Conservation (phyloP, 2,888 invertebrate genomes). For the Nomada fucata region DNA sequence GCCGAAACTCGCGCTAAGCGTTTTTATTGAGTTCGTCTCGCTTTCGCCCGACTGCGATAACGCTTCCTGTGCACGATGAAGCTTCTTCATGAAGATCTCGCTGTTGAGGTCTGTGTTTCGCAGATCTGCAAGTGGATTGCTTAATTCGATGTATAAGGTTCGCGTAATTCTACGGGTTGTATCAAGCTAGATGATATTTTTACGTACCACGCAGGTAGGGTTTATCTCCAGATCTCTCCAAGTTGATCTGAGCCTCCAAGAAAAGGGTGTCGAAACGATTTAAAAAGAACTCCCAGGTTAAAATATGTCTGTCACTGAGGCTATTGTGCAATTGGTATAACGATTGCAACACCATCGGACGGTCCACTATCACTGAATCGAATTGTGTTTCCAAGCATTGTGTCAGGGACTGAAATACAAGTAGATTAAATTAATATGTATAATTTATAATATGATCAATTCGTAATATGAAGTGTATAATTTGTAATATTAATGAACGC, state of each 20-base stretch:
- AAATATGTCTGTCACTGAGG: slow-evolving; percentile 94
- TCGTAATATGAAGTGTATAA: too few species aligned
- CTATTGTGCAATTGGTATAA: slow-evolving; percentile 97
- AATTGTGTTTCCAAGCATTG: slow-evolving; percentile 99
- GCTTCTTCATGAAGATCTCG: slow-evolving; percentile 93
- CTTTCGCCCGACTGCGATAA: slow-evolving; percentile 90
- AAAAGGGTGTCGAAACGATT: slow-evolving; percentile 98
- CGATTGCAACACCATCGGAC: slow-evolving; percentile 98
- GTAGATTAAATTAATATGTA: neutral
- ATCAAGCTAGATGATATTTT: neutral
- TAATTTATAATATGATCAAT: neutral
- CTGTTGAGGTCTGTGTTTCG: slow-evolving; percentile 94
- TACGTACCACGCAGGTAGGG: slow-evolving; percentile 90
- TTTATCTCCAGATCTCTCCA: slow-evolving; percentile 94
- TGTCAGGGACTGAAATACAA: slow-evolving; percentile 89
- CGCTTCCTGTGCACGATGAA: slow-evolving; percentile 95
- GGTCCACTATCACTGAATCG: slow-evolving; percentile 97
- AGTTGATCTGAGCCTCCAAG: slow-evolving; percentile 96
- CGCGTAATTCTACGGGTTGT: neutral
- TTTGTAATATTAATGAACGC: too few species aligned
- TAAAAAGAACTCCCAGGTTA: slow-evolving; percentile 99
- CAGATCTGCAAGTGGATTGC: slow-evolving; percentile 88
- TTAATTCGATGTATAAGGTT: neutral
- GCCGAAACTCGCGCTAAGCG: slow-evolving; percentile 94
- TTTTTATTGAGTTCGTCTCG: slow-evolving; percentile 87